Evolutionary conservation across 2,888 invertebrate species (phyloP).

Genomic region (Lottia scabra): DNA sequence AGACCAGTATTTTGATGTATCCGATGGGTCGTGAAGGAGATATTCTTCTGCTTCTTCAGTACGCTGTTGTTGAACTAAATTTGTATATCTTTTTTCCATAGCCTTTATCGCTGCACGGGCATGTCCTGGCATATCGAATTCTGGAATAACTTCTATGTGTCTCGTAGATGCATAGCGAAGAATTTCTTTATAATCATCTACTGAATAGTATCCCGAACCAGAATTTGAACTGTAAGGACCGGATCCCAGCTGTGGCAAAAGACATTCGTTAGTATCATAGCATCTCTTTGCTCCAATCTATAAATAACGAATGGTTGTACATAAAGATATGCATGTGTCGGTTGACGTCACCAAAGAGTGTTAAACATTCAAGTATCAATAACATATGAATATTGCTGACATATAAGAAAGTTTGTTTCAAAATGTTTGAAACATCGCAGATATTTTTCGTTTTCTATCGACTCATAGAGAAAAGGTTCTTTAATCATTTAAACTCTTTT

Average conservation of each 20-base stretch:
- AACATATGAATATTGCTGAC: too few relatives aligned
- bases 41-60: constrained; percentile 19
- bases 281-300: constrained; percentile 40
- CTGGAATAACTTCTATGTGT: constrained; percentile 49
- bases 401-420: too few relatives aligned
- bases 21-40: constrained; percentile 24
- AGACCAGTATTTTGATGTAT: constrained; percentile 27
- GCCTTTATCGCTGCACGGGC: constrained; percentile 46
- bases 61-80: neutral
- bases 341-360: too few relatives aligned
- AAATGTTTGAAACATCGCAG: too few relatives aligned
- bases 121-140: constrained; percentile 52
- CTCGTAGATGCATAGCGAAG: constrained; percentile 27
- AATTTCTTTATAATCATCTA: constrained; percentile 26
- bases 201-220: constrained; percentile 33
- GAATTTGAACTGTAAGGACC: constrained; percentile 26
- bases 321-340: too few relatives aligned
- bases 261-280: constrained; percentile 32
- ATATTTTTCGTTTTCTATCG: too few relatives aligned
- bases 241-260: constrained; percentile 38
- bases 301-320: too few relatives aligned
- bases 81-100: constrained; percentile 28
- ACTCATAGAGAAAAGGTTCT: too few relatives aligned
- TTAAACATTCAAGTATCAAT: too few relatives aligned
- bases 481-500: too few relatives aligned